Conservation (phyloP, 2,113 vertebrate species). For the Nycticorax nycticorax region DNA sequence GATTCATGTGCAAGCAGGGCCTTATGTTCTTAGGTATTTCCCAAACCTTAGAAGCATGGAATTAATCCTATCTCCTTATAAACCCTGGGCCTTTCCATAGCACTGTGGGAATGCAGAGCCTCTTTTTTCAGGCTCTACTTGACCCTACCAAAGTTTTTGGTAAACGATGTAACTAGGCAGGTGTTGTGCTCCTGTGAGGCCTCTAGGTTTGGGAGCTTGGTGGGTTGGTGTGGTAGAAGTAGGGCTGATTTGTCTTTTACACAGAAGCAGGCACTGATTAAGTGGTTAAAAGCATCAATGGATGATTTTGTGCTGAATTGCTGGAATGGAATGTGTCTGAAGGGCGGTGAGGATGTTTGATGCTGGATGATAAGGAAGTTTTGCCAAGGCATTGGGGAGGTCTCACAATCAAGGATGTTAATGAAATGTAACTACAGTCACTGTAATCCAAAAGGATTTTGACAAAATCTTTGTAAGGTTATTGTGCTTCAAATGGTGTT, state of each 20-base stretch:
- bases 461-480: background rate
- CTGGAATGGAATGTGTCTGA: slow-evolving; percentile 33
- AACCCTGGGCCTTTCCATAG: background rate
- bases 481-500: background rate
- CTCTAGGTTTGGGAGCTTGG: background rate
- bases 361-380: background rate
- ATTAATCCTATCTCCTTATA: background rate
- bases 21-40: background rate
- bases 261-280: background rate
- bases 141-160: background rate
- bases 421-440: background rate
- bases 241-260: background rate
- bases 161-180: background rate
- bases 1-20: background rate
- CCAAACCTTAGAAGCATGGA: background rate
- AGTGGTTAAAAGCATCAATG: background rate
- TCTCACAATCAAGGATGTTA: background rate
- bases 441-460: background rate
- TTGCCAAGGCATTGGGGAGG: background rate
- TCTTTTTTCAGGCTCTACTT: background rate
- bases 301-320: background rate
- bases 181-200: background rate
- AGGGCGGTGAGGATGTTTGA: background rate
- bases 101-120: rapidly evolving
- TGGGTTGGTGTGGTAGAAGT: background rate